These are phyloP conservation scores for Spinus pinus DNA, from an alignment of 2,797 vertebrate genomes.

Conservation along the genomic window DNA sequence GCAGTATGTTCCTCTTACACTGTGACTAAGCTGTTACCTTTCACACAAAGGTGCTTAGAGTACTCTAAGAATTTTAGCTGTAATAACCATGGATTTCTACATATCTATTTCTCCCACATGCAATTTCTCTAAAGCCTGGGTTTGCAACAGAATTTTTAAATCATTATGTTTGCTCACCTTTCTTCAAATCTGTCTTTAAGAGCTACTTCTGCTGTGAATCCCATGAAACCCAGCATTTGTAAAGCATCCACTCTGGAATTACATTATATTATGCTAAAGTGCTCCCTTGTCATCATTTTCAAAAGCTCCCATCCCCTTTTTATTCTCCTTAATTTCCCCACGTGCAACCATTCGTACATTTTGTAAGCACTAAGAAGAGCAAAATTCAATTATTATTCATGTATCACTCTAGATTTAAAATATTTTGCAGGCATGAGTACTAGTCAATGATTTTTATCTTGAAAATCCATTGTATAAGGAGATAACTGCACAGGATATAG, in stretches of 20 bases:
- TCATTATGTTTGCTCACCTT: neutral
- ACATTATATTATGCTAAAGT: neutral
- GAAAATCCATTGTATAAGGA: neutral
- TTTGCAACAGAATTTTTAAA: neutral
- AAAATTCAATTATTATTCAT: neutral
- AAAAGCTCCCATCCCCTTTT: neutral
- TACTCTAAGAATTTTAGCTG: neutral
- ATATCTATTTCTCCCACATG: neutral
- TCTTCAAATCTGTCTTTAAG: neutral
- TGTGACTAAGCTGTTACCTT: neutral
- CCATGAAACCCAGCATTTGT: neutral
- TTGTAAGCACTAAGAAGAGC: neutral
- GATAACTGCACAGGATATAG: neutral
- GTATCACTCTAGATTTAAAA: neutral
- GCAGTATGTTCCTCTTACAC: accelerated
- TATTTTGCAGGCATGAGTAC: neutral
- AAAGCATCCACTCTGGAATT: neutral
- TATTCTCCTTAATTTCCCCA: neutral
- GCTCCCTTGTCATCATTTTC: neutral
- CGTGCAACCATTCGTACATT: neutral
- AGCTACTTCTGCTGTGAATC: neutral
- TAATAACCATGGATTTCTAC: neutral
- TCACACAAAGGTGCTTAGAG: neutral
- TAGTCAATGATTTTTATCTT: neutral
- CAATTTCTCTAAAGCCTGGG: neutral